Percentiles rank a stretch among this genome's conserved stretches.
Conservation (phyloP, 2,888 invertebrate species). For the Timandra comae region DNA sequence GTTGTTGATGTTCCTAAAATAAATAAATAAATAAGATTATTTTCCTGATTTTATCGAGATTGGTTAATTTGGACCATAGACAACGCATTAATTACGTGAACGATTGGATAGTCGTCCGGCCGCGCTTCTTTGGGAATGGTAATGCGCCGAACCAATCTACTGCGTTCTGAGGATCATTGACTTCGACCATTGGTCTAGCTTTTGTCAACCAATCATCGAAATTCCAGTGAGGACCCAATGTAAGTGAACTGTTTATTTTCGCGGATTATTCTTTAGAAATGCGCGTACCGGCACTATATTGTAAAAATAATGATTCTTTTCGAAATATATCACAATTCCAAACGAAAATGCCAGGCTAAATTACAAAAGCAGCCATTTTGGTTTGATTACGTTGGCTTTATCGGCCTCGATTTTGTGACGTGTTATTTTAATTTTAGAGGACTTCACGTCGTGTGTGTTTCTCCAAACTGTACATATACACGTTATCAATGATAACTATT, state of each 20-base stretch:
- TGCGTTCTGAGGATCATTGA: conserved; percentile 84
- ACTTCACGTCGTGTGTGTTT: no score
- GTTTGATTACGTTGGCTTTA: conserved; percentile 58
- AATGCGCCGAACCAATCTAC: conserved; percentile 80
- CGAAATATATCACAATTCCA: conserved; percentile 30
- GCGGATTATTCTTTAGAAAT: conserved; percentile 47
- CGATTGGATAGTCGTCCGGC: conserved; percentile 57
- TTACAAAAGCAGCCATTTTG: conserved; percentile 73
- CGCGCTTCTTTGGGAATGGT: conserved; percentile 80
- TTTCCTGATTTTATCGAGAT: conserved; percentile 17
- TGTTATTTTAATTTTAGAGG: conserved; percentile 31
- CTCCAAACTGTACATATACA: no score
- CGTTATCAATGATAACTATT: no score
- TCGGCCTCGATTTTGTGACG: conserved; percentile 57
- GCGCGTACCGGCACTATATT: conserved; percentile 29
- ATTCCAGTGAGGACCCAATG: conserved; percentile 80
- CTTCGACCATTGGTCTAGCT: conserved; percentile 90
- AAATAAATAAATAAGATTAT: no score
- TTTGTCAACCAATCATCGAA: conserved; percentile 93
- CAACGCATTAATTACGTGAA: conserved; percentile 62
- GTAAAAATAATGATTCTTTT: conserved; percentile 15
- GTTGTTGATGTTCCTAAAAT: no score
- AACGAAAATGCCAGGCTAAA: conserved; percentile 34
- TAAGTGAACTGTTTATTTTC: conserved; percentile 68
- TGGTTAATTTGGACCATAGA: conserved; percentile 49